Evolutionary conservation across 2,888 invertebrate genomes (phyloP).

Genomic region (Lasioglossum villosulum): DNA sequence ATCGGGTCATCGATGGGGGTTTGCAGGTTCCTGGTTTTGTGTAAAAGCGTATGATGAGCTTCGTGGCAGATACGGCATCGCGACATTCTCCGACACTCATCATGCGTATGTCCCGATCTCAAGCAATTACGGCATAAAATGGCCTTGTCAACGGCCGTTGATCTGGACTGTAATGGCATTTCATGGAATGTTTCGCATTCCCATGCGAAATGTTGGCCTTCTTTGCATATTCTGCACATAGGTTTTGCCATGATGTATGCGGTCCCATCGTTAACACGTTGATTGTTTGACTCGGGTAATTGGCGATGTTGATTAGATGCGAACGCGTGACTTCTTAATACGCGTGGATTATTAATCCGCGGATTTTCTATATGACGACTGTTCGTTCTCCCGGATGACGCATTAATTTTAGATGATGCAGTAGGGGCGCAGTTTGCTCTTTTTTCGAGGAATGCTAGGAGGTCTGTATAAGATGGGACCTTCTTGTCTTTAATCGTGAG

Average conservation of each 20-base stretch:
- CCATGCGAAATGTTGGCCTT: not conserved
- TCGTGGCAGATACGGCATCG: not conserved
- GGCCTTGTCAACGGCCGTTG: fast-evolving
- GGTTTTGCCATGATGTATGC: not conserved
- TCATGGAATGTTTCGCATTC: not conserved
- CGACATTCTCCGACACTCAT: not conserved
- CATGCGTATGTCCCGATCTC: not conserved
- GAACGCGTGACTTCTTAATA: not conserved
- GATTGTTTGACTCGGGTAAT: not conserved
- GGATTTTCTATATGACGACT: not conserved
- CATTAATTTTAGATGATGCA: not conserved
- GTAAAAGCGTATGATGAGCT: not conserved
- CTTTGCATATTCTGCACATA: not conserved
- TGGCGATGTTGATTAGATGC: not conserved
- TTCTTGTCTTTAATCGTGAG: not conserved
- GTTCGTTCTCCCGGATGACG: not conserved
- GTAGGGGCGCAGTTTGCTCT: not conserved
- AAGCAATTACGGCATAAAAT: not conserved
- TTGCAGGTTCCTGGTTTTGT: too few relatives aligned
- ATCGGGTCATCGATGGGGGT: too few relatives aligned
- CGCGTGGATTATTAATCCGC: not conserved
- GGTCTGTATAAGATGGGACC: not conserved
- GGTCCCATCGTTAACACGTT: too few relatives aligned
- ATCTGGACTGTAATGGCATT: not conserved
- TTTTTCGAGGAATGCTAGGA: constrained; percentile 4